phyloP scores from a whole-genome alignment of 2,888 invertebrate species.

The Diadromus collaris region DNA sequence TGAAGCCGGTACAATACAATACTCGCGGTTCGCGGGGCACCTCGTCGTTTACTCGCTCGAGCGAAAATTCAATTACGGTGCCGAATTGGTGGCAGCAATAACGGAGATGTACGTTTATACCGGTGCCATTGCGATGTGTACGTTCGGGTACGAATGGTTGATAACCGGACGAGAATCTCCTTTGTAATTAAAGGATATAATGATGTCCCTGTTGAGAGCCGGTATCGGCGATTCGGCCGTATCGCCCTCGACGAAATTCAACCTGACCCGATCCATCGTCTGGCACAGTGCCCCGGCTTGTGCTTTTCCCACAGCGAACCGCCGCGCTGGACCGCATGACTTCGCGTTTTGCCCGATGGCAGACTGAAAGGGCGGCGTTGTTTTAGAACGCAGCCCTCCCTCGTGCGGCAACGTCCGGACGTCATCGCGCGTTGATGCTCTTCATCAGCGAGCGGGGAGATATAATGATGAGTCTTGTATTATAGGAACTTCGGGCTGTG shows the following conservation, averaged over 20 bases:
- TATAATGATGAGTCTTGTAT: conserved; percentile 75
- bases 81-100: conserved; percentile 20
- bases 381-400: conserved; percentile 62
- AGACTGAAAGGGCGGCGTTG: conserved; percentile 74
- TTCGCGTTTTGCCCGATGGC: conserved; percentile 57
- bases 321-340: conserved; percentile 60
- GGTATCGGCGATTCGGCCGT: conserved; percentile 21
- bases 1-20: conserved; percentile 29
- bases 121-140: background rate
- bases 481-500: conserved; percentile 55
- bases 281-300: conserved; percentile 68
- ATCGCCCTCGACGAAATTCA: conserved; percentile 63
- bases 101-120: conserved; percentile 19
- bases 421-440: conserved; percentile 71
- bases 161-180: conserved; percentile 35
- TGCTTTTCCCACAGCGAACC: conserved; percentile 64
- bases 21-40: background rate
- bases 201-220: conserved; percentile 66
- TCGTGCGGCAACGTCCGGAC: conserved; percentile 55
- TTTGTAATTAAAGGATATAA: conserved; percentile 71
- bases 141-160: background rate
- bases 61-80: conserved; percentile 51
- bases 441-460: conserved; percentile 67
- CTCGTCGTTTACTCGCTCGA: conserved; percentile 20
- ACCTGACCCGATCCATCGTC: conserved; percentile 65